Percentiles rank a stretch among this genome's conserved stretches.
Evolutionary conservation across 1,140 invertebrate genomes (phyloP).

Genomic region (Agrilus planipennis): DNA sequence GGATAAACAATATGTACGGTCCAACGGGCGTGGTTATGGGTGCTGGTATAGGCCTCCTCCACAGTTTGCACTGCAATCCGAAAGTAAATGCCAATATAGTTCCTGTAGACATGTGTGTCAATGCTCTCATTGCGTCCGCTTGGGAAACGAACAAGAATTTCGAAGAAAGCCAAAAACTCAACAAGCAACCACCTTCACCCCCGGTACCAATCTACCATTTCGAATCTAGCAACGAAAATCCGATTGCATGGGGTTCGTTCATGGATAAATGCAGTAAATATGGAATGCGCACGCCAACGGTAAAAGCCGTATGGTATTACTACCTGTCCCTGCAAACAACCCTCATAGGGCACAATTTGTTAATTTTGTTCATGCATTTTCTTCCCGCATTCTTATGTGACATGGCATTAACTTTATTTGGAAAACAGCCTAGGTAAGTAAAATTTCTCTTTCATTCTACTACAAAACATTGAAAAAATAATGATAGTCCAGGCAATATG

Average conservation of each 20-base stretch:
- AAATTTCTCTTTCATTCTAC: neutral
- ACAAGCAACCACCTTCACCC: neutral
- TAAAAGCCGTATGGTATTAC: constrained; percentile 30
- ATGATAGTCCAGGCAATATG: neutral
- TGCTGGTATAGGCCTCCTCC: constrained; percentile 55
- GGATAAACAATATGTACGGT: constrained; percentile 89
- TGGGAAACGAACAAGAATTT: constrained; percentile 40
- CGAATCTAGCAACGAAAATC: constrained; percentile 53
- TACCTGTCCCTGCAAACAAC: constrained; percentile 40
- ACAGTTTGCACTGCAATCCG: constrained; percentile 51
- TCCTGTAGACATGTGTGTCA: constrained; percentile 79
- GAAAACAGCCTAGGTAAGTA: constrained; percentile 49
- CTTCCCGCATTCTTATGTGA: constrained; percentile 49
- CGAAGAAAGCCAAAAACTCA: neutral
- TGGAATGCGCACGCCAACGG: constrained; percentile 14
- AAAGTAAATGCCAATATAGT: constrained; percentile 65
- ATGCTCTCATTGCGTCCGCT: constrained; percentile 62
- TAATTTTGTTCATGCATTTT: constrained; percentile 43
- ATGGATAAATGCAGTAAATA: constrained; percentile 14
- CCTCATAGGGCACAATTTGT: constrained; percentile 28
- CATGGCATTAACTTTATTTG: constrained; percentile 38
- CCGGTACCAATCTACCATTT: constrained; percentile 35
- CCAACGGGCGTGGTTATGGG: constrained; percentile 52
- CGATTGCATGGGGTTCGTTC: constrained; percentile 35
- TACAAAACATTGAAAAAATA: neutral